Conservation (phyloP, 2,888 invertebrate species). For the Apotomis betuletana region DNA sequence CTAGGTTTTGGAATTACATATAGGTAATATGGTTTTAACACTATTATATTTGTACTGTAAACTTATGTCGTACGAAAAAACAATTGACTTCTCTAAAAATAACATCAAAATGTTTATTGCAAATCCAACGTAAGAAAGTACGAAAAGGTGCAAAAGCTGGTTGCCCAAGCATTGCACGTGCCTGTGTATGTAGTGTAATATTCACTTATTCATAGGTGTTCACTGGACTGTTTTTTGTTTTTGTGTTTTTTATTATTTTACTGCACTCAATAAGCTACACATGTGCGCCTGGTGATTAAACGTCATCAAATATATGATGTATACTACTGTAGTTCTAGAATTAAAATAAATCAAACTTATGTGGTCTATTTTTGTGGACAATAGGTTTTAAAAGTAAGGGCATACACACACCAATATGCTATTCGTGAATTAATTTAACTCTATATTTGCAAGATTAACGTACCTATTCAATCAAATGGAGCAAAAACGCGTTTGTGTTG, state of each 20-base stretch:
- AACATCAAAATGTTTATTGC: background rate
- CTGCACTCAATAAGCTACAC: background rate
- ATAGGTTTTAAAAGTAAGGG: background rate
- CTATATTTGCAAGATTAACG: conserved; percentile 7
- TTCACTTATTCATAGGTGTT: background rate
- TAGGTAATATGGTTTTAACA: no score
- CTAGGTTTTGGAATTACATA: no score
- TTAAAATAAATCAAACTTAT: background rate
- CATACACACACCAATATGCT: no score
- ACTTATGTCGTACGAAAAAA: background rate
- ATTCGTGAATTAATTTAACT: no score
- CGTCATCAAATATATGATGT: background rate
- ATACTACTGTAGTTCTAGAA: background rate
- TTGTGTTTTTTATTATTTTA: conserved; percentile 7
- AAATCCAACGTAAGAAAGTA: conserved; percentile 1
- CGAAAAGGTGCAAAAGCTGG: conserved; percentile 41
- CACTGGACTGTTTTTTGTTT: background rate
- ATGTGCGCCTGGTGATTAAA: background rate
- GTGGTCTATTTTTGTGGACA: background rate
- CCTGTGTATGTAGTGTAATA: conserved; percentile 2
- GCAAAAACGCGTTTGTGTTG: conserved; percentile 3
- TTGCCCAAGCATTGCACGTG: conserved; percentile 30
- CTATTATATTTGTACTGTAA: no score
- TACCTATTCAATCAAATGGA: conserved; percentile 20
- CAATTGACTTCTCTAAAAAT: background rate